These are phyloP conservation scores for Falco peregrinus DNA, from an alignment of 2,797 vertebrate genomes.

Conservation along the genomic window DNA sequence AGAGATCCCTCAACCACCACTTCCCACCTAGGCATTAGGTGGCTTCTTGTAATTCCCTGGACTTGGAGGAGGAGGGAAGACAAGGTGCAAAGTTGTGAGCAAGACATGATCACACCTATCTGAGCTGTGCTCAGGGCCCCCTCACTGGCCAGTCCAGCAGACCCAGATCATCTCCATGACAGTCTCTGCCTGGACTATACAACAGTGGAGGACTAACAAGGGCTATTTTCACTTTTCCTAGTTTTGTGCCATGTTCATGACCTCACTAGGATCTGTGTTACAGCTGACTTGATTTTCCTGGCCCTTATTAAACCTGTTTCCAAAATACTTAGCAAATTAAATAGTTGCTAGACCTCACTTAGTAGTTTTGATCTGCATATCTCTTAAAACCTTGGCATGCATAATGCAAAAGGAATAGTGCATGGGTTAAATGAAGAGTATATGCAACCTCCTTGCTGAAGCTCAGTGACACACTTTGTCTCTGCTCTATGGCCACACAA, in stretches of 20 bases:
- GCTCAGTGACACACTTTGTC: not conserved
- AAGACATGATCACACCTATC: not conserved
- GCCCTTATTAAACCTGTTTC: not conserved
- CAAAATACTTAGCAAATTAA: not conserved
- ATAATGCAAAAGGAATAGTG: not conserved
- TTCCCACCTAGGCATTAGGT: not conserved
- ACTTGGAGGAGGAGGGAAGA: not conserved
- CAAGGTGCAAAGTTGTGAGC: not conserved
- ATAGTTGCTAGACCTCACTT: not conserved
- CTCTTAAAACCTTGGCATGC: not conserved
- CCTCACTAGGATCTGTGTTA: not conserved
- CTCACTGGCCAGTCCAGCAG: not conserved
- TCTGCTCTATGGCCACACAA: not conserved
- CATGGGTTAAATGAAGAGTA: too few species aligned
- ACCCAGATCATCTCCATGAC: not conserved
- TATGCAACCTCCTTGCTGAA: not conserved
- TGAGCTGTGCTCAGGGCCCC: not conserved
- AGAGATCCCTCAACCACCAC: not conserved
- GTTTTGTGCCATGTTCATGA: not conserved
- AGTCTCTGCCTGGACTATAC: accelerated
- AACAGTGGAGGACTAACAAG: not conserved
- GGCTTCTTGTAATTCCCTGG: not conserved
- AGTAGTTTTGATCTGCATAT: not conserved
- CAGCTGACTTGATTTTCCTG: not conserved
- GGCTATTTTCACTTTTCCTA: not conserved